Conservation (phyloP, 1,140 invertebrate species). For the Zaprionus davidi region DNA sequence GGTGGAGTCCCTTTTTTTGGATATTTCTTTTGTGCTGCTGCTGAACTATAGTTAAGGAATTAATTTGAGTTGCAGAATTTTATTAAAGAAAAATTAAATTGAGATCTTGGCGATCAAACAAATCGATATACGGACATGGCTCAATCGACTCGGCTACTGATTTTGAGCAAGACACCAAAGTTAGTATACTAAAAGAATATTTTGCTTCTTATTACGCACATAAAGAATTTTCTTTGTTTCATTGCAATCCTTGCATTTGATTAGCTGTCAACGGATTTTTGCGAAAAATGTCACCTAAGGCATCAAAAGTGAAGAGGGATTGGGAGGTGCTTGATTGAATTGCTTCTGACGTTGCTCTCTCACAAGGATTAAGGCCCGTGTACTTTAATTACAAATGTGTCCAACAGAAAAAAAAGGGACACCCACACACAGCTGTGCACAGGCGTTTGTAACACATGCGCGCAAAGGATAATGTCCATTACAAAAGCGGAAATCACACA, state of each 20-base stretch:
- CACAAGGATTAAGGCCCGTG: conserved; percentile 36
- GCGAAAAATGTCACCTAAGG: conserved; percentile 4
- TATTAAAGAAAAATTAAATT: not conserved
- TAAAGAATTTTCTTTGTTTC: not conserved
- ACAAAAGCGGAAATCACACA: conserved; percentile 74
- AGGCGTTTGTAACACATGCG: conserved; percentile 30
- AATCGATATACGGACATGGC: no score
- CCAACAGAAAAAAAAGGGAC: conserved; percentile 6
- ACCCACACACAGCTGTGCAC: conserved; percentile 20
- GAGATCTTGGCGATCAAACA: no score
- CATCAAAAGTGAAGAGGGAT: conserved; percentile 3
- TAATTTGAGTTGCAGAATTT: not conserved
- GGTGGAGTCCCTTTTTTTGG: not conserved
- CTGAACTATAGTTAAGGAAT: not conserved
- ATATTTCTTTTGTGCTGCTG: conserved; percentile 5
- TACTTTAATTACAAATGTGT: conserved; percentile 32
- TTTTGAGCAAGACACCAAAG: no score
- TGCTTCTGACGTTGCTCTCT: conserved; percentile 23
- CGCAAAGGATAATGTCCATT: conserved; percentile 60
- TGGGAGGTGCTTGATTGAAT: conserved; percentile 39
- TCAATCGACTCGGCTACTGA: no score
- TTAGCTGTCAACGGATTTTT: conserved; percentile 27
- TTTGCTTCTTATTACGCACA: no score
- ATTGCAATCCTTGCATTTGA: conserved; percentile 5
- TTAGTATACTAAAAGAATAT: no score